Base-by-base conservation (phyloP, 2,113 vertebrate species). In the Eudyptes chrysolophus region DNA sequence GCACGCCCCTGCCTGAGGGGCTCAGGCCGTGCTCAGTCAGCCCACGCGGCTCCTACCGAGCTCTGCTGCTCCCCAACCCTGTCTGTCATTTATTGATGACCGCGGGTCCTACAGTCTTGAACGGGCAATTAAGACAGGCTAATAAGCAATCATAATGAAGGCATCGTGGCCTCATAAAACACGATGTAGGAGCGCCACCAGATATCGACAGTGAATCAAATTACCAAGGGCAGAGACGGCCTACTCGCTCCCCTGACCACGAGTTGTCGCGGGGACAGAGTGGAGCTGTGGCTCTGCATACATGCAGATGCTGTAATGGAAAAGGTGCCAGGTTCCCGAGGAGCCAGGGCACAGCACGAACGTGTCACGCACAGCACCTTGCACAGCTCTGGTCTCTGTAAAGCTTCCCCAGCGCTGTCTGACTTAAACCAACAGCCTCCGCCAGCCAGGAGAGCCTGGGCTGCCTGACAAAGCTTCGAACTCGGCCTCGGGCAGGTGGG, bases 1-100 rank as follows among this genome's bases (percentile, higher is more conserved):
- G 65, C 42, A 16, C 30, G 7, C 7, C 27, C 40, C 64, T n/a
- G 57, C n/a, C 60, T 7, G 10, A 26, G n/a, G 40, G 19, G 40
- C 36, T 49, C 13, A 2, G 24, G n/a, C 32, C 9, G 29, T 7
- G 62, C 80, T 40, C 54, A 6, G 34, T 22, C 34, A 40, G 60
- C 51, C 32, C 11, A 0, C 5, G 3, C 10, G 0, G 19, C n/a
- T 71, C 16, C 2, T 24, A 4, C 54, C 1, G 1, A 26, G 64
- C 51, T 51, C 32, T 11, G 27, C 54, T 18, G 29, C 89, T 36
- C 36, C 27, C 83, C 38, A 21, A 9, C 30, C 42, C 54, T 1
- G 1, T 21, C 84, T 32, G n/a, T 7, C 64, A 6, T 25, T 66
- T 38, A 77, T 8, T n/a, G 49, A 32, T 38, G 52, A 19, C 71